phyloP scores from a whole-genome alignment of 2,113 vertebrate species.

The Labrus mixtus region DNA sequence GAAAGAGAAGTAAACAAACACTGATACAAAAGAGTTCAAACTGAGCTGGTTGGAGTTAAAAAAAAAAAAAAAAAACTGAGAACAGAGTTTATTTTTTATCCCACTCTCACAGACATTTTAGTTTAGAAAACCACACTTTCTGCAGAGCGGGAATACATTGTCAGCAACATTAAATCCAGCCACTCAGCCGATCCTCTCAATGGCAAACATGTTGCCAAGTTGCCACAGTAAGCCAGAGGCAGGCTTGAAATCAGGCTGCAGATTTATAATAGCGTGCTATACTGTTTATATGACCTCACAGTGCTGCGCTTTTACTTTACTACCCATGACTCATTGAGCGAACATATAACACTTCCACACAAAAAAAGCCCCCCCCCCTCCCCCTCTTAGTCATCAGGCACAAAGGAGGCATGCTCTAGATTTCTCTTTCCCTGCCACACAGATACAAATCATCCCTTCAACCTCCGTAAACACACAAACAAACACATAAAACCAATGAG shows the following conservation, averaged over 20 bases:
- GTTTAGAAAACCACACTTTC: conserved; percentile 47
- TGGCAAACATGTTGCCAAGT: conserved; percentile 59
- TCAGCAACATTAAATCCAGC: conserved; percentile 68
- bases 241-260: conserved; percentile 68
- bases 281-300: conserved; percentile 77
- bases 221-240: conserved; percentile 61
- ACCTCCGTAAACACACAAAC: conserved; percentile 59
- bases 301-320: conserved; percentile 59
- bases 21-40: not conserved
- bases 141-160: conserved; percentile 47
- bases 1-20: conserved; percentile 6
- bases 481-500: conserved; percentile 68
- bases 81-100: conserved; percentile 1
- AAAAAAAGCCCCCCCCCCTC: conserved; percentile 34
- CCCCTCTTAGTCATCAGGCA: conserved; percentile 31
- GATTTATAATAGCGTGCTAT: conserved; percentile 75
- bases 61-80: no score
- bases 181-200: conserved; percentile 55
- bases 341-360: conserved; percentile 64
- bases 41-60: not conserved
- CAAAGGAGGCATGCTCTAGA: conserved; percentile 41
- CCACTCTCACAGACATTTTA: conserved; percentile 22
- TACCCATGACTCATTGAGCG: conserved; percentile 63
- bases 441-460: conserved; percentile 65
- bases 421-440: conserved; percentile 49